Evolutionary conservation across 2,113 vertebrate species (phyloP), one percentile per base, ranked within the genome.

Genomic region (Notarius lentiginosus): DNA sequence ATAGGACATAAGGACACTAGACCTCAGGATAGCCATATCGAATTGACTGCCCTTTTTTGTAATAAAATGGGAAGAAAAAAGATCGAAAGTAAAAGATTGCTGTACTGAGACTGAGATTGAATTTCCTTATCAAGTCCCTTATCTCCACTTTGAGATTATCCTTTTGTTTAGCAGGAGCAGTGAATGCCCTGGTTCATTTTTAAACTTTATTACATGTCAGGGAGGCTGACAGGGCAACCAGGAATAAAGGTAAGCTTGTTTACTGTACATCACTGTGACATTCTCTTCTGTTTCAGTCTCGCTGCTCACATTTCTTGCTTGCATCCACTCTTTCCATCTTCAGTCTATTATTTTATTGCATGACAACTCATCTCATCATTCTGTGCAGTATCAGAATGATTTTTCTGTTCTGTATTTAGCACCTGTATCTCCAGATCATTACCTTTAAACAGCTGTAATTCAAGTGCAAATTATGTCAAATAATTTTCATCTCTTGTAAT

Each of bases 61-160:
- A 92, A 90, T 92, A 68, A 89, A 87, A 79, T 14, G 14, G 83
- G 41, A 58, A 18, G 18, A 72, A 68, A 70, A 92, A 93, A 89
- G 89, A 76, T 91, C 68, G 75, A 73, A 87, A 83, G 56, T 77
- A 82, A 77, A 87, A 81, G 56, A 49, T 34, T 84, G 61, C 55
- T 79, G 83, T 80, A 88, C 68, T 66, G 90, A 89, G 88, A 87
- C 90, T 88, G 89, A 91, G 91, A 93, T 86, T 92, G 88, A 91
- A 91, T 92, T 90, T 85, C 88, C 88, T 75, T 92, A 93, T 94
- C 92, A 66, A 92, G 87, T 90, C 84, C 89, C 72, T 49, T 70
- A 91, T 93, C 89, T 86, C 73, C 79, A 88, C 85, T 85, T 68
- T 53, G 84, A 83, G 60, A 73, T 14, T 47, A 79, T 81, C 88